A percentile compares a stretch with the other conserved stretches of the same genome.
Conservation (phyloP, 2,113 vertebrate species). For the Kryptolebias marmoratus region DNA sequence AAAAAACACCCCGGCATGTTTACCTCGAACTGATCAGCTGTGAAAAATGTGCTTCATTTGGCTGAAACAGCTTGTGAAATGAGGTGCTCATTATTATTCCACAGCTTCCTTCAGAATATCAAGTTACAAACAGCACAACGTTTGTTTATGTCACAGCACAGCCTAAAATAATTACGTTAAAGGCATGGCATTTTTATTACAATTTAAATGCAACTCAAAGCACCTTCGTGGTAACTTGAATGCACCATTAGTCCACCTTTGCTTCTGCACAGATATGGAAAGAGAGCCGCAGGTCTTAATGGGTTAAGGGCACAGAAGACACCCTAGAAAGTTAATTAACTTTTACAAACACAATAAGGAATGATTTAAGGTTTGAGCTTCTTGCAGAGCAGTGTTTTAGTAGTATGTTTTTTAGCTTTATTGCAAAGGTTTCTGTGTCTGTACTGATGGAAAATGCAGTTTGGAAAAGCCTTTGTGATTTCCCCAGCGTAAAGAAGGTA, state of each 20-base stretch:
- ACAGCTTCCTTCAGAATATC: conserved; percentile 18
- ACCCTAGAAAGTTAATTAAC: background rate
- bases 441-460: conserved; percentile 24
- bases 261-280: background rate
- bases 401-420: background rate
- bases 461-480: conserved; percentile 26
- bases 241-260: background rate
- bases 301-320: background rate
- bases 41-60: conserved; percentile 36
- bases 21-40: conserved; percentile 31
- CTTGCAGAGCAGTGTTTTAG: conserved; percentile 5
- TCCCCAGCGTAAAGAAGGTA: background rate
- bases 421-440: conserved; percentile 5
- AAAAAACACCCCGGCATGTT: conserved; percentile 20
- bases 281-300: background rate
- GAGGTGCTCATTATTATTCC: conserved; percentile 21
- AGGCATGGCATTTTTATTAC: background rate
- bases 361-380: background rate
- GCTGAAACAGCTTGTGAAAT: conserved; percentile 35
- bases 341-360: conserved; percentile 14
- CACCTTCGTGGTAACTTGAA: too few relatives aligned
- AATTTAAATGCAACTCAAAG: background rate
- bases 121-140: background rate
- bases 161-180: conserved; percentile 5
- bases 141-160: conserved; percentile 11